These are phyloP conservation scores for Eulemur rufifrons DNA, from an alignment of 2,113 vertebrate genomes.

Conservation along the genomic window DNA sequence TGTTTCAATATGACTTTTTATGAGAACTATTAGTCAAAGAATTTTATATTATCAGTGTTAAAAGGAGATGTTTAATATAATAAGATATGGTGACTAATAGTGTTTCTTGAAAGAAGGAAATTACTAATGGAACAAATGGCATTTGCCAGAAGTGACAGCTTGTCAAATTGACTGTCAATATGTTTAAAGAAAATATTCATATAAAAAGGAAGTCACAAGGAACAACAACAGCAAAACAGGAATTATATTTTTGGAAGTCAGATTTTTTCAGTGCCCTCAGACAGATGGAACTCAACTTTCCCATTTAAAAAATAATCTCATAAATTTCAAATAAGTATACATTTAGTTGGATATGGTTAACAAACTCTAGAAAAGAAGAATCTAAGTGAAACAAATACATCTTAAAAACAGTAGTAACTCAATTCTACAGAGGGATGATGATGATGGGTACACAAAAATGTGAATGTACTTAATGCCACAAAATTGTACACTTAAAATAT, in stretches of 20 bases:
- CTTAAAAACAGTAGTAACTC: neutral
- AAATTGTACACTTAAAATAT: neutral
- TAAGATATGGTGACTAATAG: constrained; percentile 59
- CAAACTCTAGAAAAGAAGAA: neutral
- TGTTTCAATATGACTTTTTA: neutral
- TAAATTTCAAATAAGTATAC: neutral
- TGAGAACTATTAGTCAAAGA: neutral
- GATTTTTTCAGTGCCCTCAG: neutral
- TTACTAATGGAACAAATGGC: constrained; percentile 55
- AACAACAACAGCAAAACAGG: constrained; percentile 60
- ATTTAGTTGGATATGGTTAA: neutral
- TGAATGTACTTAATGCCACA: neutral
- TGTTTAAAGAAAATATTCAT: constrained; percentile 74
- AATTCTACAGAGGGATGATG: neutral
- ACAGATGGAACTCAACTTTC: constrained; percentile 23
- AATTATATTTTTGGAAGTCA: constrained; percentile 56
- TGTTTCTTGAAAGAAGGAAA: constrained; percentile 63
- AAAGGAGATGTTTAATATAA: constrained; percentile 37
- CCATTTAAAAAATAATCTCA: neutral
- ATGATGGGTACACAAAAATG: neutral
- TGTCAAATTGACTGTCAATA: constrained; percentile 69
- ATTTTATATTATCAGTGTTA: constrained; percentile 1
- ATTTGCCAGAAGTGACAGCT: constrained; percentile 70
- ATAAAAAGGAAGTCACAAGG: constrained; percentile 55
- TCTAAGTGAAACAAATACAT: neutral